Base-by-base conservation (phyloP, 2,113 vertebrate species). In the Podocnemis expansa region DNA sequence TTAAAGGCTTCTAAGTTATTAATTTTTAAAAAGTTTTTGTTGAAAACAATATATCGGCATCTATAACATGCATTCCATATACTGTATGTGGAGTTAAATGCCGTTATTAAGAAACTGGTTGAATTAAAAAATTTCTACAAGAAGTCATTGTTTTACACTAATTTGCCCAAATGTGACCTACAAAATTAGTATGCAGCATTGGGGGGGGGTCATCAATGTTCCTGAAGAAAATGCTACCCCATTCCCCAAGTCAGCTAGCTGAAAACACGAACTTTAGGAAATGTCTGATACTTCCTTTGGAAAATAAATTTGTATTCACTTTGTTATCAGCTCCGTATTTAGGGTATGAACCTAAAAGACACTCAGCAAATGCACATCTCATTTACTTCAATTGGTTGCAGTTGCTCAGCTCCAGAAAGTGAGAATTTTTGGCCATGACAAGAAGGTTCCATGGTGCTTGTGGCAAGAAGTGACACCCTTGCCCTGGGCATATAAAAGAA, bases 301-400 rank as follows among this genome's bases (percentile, higher is more conserved):
- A 85, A 70, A 43, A 41, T 70, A 70, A 10, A 49, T 54, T 75
- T 41, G 16, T 10, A n/a, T 31, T 45, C 60, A 1, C 70, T 95
- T 31, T 80, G 34, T 56, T 67, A 86, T 27, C 14, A 38, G 19
- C 14, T 67, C 52, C 78, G 76, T 60, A 27, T 27, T 73, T 29
- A 45, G 12, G 12, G 11, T 27, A 60, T 87, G 8, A 91, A 49
- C 25, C 29, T 76, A 24, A 76, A 76, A 29, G 73, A 22, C 41
- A 76, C 43, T 76, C 5, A 76, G 43, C 73, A 76, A 11, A 76
- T 4, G 38, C 13, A 38, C 55, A 41, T 90, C 45, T 78, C 51
- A 55, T 29, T 76, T 12, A 75, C 22, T 24, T 75, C 38, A 75
- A 25, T 0, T 0, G 82, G 67, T 51, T 73, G 17, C 1, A 3